Base-by-base conservation (phyloP, 2,888 invertebrate species). In the Melitaea athalia region DNA sequence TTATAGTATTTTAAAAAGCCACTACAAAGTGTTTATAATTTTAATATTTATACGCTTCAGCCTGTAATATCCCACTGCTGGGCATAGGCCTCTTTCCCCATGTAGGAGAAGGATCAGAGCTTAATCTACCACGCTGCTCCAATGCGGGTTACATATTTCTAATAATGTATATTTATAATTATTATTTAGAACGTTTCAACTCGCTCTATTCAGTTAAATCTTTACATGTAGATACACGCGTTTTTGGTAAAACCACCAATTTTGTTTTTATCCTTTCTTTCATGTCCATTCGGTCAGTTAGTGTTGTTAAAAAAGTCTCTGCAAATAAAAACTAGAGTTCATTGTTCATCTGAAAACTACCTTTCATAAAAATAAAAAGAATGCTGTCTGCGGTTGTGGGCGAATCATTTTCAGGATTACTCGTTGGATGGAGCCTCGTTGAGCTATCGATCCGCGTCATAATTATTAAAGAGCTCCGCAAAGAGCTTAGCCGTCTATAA, bases 381-480 rank as follows among this genome's bases (percentile, higher is more conserved):
- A 45, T 55, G 52, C 67, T 67, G 73, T 70, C 72, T 73, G 73
- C 63, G 68, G 72, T 67, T 59, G 64, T 57, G 55, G 64, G 75
- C 72, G 74, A 77, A 78, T 76, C 74, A 75, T 78, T 77, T 75
- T 75, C 75, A 74, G 70, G 72, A 70, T 68, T 71, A 72, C 71
- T 69, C 68, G 66, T 69, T 74, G 78, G 76, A 77, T 77, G 77
- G 59, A 59, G 68, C 62, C 64, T 71, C 69, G 67, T 72, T 61
- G 68, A 61, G 69, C 15, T 70, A 83, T 83, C 79, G 82, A 82
- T 75, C 70, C 78, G 74, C 31, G 70, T 73, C 77, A 77, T 79
- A 80, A 82, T 82, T 81, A 81, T 81, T 82, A 78, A 81, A 79
- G 76, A 78, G 75, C 74, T 66, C 64, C 68, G 72, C 70, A 73